phyloP scores from a whole-genome alignment of 2,113 vertebrate genomes.

The Zeus faber region DNA sequence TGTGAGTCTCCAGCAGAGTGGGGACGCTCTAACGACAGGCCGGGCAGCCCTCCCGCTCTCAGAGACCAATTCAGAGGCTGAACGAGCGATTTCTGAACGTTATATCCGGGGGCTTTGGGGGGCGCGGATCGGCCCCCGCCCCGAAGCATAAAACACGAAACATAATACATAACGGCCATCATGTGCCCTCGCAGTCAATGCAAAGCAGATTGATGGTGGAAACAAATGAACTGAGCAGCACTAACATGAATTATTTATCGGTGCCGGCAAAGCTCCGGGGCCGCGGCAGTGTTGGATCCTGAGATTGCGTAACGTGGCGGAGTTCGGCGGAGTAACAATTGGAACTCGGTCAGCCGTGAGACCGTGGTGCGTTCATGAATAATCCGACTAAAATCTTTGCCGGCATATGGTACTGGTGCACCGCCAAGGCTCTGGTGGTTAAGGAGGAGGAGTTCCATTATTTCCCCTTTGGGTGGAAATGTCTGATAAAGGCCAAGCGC shows the following conservation, averaged over 20 bases:
- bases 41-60: constrained; percentile 43
- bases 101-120: no score
- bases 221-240: constrained; percentile 64
- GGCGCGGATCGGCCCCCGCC: no score
- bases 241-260: constrained; percentile 55
- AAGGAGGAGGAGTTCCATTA: no score
- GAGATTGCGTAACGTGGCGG: constrained; percentile 46
- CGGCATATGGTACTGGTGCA: not conserved
- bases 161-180: constrained; percentile 34
- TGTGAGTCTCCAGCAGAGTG: constrained; percentile 6
- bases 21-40: constrained; percentile 50
- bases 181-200: constrained; percentile 35
- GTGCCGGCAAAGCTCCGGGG: not conserved
- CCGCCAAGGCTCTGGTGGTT: no score
- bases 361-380: constrained; percentile 5
- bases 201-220: constrained; percentile 52
- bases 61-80: constrained; percentile 38
- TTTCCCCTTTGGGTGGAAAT: no score
- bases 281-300: constrained; percentile 26
- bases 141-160: no score
- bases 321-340: constrained; percentile 19
- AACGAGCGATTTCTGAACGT: constrained; percentile 18
- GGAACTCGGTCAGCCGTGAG: constrained; percentile 13
- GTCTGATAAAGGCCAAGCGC: no score
- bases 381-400: not conserved